Percentiles rank a stretch among this genome's conserved stretches.
Conservation (phyloP, 2,113 vertebrate species). For the Rhombomys opimus region DNA sequence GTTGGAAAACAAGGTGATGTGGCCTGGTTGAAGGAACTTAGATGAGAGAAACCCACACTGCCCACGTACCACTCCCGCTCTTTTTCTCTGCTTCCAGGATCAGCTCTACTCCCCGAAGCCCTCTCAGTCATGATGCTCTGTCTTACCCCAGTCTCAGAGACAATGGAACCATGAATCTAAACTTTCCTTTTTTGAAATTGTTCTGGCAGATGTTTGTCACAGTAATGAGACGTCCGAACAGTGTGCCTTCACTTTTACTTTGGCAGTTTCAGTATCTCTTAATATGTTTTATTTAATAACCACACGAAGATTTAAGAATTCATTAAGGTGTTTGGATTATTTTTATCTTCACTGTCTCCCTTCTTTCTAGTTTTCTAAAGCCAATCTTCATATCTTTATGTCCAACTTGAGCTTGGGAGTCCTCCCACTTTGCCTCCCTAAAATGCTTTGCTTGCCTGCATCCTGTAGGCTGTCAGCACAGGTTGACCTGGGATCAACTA, state of each 20-base stretch:
- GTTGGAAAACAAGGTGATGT: not conserved
- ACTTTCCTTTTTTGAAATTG: not conserved
- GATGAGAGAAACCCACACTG: too few relatives aligned
- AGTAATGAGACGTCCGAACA: not conserved
- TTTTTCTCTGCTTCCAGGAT: not conserved
- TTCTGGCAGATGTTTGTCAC: not conserved
- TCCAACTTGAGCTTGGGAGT: not conserved
- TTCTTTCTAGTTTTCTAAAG: not conserved
- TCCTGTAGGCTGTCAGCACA: not conserved
- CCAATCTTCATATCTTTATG: not conserved
- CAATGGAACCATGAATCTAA: not conserved
- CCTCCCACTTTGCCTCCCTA: not conserved
- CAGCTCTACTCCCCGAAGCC: too few relatives aligned
- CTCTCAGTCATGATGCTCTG: too few relatives aligned
- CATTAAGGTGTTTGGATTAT: not conserved
- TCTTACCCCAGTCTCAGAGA: not conserved
- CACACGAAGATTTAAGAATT: not conserved
- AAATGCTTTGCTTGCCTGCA: not conserved
- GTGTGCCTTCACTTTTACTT: not conserved
- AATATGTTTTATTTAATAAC: not conserved
- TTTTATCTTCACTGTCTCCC: not conserved
- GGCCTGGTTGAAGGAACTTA: not conserved
- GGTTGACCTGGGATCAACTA: not conserved
- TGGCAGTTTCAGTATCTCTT: not conserved
- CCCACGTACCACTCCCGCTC: too few relatives aligned